Evolutionary conservation across 2,888 invertebrate genomes (phyloP).

Genomic region (Lagria hirta): DNA sequence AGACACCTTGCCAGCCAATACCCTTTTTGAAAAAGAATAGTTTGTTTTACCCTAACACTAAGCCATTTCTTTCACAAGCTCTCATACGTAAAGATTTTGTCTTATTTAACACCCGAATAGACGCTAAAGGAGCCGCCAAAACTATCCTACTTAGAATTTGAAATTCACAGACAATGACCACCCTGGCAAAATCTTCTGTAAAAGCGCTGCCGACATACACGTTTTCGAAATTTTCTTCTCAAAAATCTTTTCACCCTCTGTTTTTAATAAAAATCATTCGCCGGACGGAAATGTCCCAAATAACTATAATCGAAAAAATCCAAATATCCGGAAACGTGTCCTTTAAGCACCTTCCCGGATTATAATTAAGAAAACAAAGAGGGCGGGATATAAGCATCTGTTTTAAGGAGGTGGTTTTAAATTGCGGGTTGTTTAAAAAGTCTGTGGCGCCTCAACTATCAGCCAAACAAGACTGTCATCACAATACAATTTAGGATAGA

Average conservation of each 20-base stretch:
- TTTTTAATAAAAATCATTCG: constrained; percentile 26
- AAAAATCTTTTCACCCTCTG: no score
- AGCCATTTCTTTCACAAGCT: no score
- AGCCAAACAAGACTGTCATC: constrained; percentile 21
- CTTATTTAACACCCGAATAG: constrained; percentile 46
- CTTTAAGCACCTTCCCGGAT: constrained; percentile 34
- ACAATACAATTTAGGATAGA: constrained; percentile 8
- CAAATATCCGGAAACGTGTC: constrained; percentile 36
- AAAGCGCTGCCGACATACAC: constrained; percentile 27
- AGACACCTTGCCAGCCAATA: no score
- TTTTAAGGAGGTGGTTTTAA: constrained; percentile 28
- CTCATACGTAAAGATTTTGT: no score
- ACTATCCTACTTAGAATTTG: constrained; percentile 22
- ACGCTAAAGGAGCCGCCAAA: constrained; percentile 24
- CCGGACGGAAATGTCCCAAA: constrained; percentile 33
- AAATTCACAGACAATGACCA: constrained; percentile 31
- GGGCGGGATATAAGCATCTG: constrained; percentile 20
- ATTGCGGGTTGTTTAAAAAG: constrained; percentile 26
- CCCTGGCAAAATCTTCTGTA: constrained; percentile 33
- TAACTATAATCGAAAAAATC: constrained; percentile 35
- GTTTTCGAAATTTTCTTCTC: no score
- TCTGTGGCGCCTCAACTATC: constrained; percentile 11
- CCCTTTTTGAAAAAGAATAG: no score
- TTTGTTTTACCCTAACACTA: no score
- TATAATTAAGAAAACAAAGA: constrained; percentile 39